Evolutionary conservation across 2,888 invertebrate species (phyloP).

Genomic region (Cerastis rubricosa): DNA sequence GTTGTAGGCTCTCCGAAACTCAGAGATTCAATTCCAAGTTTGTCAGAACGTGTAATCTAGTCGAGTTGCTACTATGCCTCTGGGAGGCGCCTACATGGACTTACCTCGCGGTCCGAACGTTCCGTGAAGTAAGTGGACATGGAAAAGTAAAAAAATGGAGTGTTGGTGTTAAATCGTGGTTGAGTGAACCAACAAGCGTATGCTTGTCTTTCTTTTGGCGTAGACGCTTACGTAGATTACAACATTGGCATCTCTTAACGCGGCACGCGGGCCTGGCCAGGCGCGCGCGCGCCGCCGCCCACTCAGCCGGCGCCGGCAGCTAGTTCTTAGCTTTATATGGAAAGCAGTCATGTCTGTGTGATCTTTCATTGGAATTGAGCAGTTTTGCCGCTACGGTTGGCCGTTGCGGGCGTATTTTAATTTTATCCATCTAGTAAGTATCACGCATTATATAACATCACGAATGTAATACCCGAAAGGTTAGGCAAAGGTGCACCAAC

Average conservation of each 20-base stretch:
- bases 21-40: conserved; percentile 61
- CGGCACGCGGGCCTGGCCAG: too few relatives aligned
- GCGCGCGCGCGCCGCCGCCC: too few relatives aligned
- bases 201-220: background rate
- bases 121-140: background rate
- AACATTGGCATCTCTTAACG: background rate
- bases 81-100: conserved; percentile 50
- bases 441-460: background rate
- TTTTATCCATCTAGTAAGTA: background rate
- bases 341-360: background rate
- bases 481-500: background rate
- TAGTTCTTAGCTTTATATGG: background rate
- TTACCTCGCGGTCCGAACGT: conserved; percentile 44
- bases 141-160: conserved; percentile 19
- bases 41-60: conserved; percentile 59
- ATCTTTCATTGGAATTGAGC: background rate
- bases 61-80: conserved; percentile 42
- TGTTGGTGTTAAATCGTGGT: background rate
- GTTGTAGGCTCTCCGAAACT: conserved; percentile 13
- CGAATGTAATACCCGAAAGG: too few relatives aligned
- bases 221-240: background rate
- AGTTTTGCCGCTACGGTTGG: background rate
- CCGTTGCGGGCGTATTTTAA: background rate
- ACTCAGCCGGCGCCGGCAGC: too few relatives aligned
- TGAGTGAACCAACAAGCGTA: too few relatives aligned